phyloP scores from a whole-genome alignment of 2,113 vertebrate genomes.

The Callipepla squamata region DNA sequence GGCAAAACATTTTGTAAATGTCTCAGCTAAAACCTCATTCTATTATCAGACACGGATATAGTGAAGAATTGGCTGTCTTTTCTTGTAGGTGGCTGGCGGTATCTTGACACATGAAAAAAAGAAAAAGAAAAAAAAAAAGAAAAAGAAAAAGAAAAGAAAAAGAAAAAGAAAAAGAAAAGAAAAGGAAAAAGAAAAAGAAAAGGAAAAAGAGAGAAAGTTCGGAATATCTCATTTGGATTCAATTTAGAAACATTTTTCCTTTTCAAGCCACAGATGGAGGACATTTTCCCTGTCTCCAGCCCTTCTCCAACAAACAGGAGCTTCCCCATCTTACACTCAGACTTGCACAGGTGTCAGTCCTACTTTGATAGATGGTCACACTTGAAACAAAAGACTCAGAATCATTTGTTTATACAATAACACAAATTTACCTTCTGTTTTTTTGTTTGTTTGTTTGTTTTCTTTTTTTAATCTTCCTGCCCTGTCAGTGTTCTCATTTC shows the following conservation, averaged over 20 bases:
- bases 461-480: neutral
- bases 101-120: neutral
- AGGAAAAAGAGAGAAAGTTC: too few relatives aligned
- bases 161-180: too few relatives aligned
- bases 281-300: neutral
- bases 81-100: neutral
- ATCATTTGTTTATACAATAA: neutral
- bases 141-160: too few relatives aligned
- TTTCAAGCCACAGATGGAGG: neutral
- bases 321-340: neutral
- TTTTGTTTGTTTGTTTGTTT: too few relatives aligned
- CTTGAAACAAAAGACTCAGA: slow-evolving; percentile 4
- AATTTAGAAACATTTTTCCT: neutral
- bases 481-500: neutral
- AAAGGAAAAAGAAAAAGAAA: too few relatives aligned
- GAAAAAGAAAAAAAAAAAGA: too few relatives aligned
- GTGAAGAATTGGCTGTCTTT: neutral
- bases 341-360: neutral
- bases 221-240: neutral
- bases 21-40: slow-evolving; percentile 1
- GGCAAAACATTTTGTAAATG: neutral
- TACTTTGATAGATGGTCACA: neutral
- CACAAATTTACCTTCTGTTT: neutral
- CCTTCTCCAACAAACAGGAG: neutral
- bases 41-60: neutral